Evolutionary conservation across 1,140 invertebrate genomes (phyloP).

Genomic region (Drosophila pruinosa): DNA sequence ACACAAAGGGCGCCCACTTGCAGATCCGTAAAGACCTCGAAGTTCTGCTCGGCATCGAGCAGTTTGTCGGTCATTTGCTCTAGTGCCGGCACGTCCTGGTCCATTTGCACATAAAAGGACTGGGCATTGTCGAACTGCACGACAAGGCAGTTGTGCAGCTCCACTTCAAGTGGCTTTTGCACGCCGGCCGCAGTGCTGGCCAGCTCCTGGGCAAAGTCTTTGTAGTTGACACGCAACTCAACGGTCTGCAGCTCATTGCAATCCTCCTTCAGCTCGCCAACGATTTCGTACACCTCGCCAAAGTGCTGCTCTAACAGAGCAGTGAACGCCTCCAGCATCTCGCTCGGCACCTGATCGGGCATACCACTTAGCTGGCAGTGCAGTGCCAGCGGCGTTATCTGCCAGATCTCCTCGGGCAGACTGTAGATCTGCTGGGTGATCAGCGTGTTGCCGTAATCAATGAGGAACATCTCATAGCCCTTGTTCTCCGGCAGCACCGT

Average conservation of each 20-base stretch:
- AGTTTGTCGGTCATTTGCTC: constrained; percentile 85
- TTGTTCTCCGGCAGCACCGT: constrained; percentile 83
- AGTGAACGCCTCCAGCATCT: constrained; percentile 54
- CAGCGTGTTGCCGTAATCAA: constrained; percentile 89
- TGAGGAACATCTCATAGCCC: constrained; percentile 86
- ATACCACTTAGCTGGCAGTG: constrained; percentile 84
- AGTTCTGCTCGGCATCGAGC: constrained; percentile 84
- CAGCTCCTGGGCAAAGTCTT: constrained; percentile 70
- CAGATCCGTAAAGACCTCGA: constrained; percentile 83
- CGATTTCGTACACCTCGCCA: constrained; percentile 73
- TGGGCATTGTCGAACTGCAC: constrained; percentile 85
- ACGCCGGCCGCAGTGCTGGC: constrained; percentile 58
- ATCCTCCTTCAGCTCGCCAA: constrained; percentile 32
- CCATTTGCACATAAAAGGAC: constrained; percentile 87
- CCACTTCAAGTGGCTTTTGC: constrained; percentile 58
- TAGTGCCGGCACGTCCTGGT: constrained; percentile 83
- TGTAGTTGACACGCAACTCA: constrained; percentile 64
- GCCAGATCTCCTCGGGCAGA: constrained; percentile 85
- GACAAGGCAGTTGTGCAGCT: constrained; percentile 83
- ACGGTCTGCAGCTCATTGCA: constrained; percentile 16
- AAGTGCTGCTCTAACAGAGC: constrained; percentile 69
- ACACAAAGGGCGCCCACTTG: constrained; percentile 85
- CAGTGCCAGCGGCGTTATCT: constrained; percentile 85
- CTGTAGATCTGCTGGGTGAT: constrained; percentile 84
- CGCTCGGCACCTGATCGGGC: constrained; percentile 42